phyloP scores from a whole-genome alignment of 2,888 invertebrate genomes.

The Trichacis sp. region DNA sequence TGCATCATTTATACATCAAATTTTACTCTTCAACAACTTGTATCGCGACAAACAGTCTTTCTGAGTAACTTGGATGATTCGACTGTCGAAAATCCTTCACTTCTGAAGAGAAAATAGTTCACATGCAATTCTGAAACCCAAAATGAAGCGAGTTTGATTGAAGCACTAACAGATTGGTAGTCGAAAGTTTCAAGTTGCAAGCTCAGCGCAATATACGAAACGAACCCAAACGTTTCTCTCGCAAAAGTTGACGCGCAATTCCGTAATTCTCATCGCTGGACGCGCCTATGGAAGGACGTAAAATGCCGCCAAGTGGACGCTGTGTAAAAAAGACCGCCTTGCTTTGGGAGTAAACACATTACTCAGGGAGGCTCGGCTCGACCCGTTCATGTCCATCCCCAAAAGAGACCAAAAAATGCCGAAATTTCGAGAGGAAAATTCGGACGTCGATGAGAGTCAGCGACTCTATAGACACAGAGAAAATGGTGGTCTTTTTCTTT shows the following conservation, averaged over 20 bases:
- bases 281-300: conserved; percentile 1
- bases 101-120: too few species aligned
- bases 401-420: background rate
- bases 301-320: background rate
- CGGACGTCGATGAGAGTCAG: background rate
- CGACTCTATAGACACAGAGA: conserved; percentile 1
- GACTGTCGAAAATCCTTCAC: too few species aligned
- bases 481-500: background rate
- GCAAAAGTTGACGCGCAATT: conserved; percentile 13
- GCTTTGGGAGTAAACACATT: conserved; percentile 13
- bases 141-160: background rate
- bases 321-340: background rate
- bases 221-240: conserved; percentile 2
- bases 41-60: too few species aligned
- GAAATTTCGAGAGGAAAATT: conserved; percentile 12
- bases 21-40: too few species aligned
- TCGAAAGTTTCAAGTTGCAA: background rate
- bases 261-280: background rate
- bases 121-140: too few species aligned
- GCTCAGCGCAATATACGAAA: background rate
- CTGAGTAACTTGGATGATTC: too few species aligned
- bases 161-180: background rate
- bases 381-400: background rate
- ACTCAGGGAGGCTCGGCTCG: conserved; percentile 7
- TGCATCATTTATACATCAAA: too few species aligned